Percentiles rank a stretch among this genome's conserved stretches.
Evolutionary conservation across 2,797 vertebrate genomes (phyloP).

Genomic region (Diplodus puntazzo): DNA sequence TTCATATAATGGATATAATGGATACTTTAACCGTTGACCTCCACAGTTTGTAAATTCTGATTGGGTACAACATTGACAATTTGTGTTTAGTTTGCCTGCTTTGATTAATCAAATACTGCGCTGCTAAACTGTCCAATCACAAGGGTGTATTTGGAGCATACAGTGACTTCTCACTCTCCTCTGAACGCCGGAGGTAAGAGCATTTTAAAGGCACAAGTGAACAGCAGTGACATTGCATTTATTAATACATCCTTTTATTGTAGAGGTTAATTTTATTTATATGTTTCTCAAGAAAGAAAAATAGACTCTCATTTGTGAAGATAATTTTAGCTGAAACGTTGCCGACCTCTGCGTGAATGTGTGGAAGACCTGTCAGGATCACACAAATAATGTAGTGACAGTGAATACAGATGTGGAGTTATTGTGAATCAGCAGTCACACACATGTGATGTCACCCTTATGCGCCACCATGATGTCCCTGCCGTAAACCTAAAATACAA

Average conservation of each 20-base stretch:
- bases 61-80: neutral
- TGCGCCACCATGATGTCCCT: neutral
- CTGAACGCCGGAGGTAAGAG: neutral
- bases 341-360: neutral
- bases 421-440: neutral
- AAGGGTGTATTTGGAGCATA: neutral
- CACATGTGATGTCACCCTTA: neutral
- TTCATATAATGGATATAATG: too few species aligned
- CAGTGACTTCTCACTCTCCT: neutral
- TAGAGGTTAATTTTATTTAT: neutral
- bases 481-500: too few species aligned
- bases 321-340: neutral
- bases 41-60: neutral
- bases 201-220: neutral
- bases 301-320: neutral
- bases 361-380: constrained; percentile 1
- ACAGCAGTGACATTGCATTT: neutral
- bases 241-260: neutral
- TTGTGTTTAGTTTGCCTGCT: neutral
- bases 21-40: too few species aligned
- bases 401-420: neutral
- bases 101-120: constrained; percentile 3
- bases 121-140: constrained; percentile 7
- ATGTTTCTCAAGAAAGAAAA: neutral
- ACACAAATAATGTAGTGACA: neutral